A percentile compares a stretch with the other conserved stretches of the same genome.
Evolutionary conservation across 1,140 invertebrate species (phyloP).

Genomic region (Trichonephila clavipes): DNA sequence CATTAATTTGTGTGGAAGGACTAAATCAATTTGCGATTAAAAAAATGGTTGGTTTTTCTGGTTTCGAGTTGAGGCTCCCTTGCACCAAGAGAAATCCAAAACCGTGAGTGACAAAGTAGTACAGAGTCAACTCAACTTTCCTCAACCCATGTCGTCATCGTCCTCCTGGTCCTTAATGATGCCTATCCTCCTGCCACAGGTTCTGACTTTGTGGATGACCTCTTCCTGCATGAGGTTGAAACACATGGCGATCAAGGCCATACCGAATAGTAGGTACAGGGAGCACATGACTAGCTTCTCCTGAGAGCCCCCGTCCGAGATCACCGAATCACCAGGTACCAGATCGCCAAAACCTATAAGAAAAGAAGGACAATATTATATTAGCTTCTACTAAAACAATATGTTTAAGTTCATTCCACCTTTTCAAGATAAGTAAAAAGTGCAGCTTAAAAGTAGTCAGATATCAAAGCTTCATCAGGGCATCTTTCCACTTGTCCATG

Average conservation of each 20-base stretch:
- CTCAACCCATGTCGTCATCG: conserved; percentile 79
- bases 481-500: too few relatives aligned
- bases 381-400: background rate
- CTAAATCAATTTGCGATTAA: background rate
- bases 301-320: conserved; percentile 83
- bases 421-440: too few relatives aligned
- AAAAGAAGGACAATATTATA: background rate
- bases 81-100: background rate
- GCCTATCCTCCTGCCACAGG: conserved; percentile 84
- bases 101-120: background rate
- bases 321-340: conserved; percentile 85
- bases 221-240: conserved; percentile 98
- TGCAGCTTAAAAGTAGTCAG: too few relatives aligned
- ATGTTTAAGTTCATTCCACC: too few relatives aligned
- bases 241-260: conserved; percentile 99
- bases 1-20: background rate
- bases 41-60: background rate
- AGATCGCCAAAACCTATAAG: conserved; percentile 84
- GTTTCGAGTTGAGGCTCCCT: background rate
- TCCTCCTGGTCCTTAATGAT: conserved; percentile 80
- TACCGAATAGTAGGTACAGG: conserved; percentile 85
- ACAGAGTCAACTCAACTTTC: background rate
- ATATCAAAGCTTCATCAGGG: too few relatives aligned
- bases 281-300: conserved; percentile 84
- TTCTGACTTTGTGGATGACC: conserved; percentile 91